Base-by-base conservation (phyloP, 2,797 vertebrate genomes). In the Poecilia wingei region DNA sequence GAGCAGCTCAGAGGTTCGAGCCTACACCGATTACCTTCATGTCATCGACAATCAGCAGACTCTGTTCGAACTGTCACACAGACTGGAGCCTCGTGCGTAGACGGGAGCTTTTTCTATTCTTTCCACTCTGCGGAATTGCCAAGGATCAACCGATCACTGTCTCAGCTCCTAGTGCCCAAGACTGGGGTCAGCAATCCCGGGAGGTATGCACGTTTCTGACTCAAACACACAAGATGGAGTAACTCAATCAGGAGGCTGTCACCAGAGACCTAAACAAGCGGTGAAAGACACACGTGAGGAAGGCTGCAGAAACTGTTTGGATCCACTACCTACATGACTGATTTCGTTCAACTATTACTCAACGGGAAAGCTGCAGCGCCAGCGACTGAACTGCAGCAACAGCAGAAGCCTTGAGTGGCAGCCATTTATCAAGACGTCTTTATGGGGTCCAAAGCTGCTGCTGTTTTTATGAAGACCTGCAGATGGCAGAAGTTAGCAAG, bases 1-100 rank as follows among this genome's bases (percentile, higher is more conserved):
- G 91, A 97, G 97, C 86, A 97, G 97, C 78, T 92, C 96, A 0
- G 98, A 99, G 78, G 95, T 97, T 78, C 97, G 95, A 89, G 94
- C 96, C 84, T 97, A 97, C 46, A 77, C 97, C 7, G 96, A 97
- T 84, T 95, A 97, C 92, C 96, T 99, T 90, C 97, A 97, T 0
- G 93, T 99, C 93, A 98, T 99, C 2, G 97, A 99, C 96, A 99
- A 97, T 97, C 98, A 99, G 93, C 97, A 99, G 95, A 97, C 96
- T 89, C 96, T 98, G 79, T 99, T 99, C 68, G 97, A 98, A 86
- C 97, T 99, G 85, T 99, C 98, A 0, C 97, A 98, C 93, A 94
- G 97, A 90, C 97, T 99, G 89, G 98, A 99, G 95, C 98, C 98
- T 0, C 96, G 97, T 3, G 91, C 80, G 43, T 99, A 96, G 81